phyloP scores from a whole-genome alignment of 2,113 vertebrate genomes.

The Channa maculata region DNA sequence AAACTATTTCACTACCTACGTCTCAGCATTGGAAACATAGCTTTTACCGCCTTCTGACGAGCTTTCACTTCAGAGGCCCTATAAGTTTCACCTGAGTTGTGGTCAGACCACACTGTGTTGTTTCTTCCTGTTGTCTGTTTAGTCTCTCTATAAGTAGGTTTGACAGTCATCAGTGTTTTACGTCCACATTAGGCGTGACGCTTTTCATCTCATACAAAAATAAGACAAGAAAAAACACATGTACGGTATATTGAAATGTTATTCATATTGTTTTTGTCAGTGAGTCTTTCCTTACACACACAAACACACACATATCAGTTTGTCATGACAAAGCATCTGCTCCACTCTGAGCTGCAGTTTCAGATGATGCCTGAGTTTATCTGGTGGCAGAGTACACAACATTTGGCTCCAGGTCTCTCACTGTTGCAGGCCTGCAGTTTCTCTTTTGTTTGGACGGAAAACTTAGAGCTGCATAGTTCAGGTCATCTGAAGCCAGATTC shows the following conservation, averaged over 20 bases:
- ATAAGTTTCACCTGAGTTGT: background rate
- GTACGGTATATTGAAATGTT: too few relatives aligned
- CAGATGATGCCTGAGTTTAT: background rate
- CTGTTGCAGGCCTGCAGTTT: background rate
- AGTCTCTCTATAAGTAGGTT: background rate
- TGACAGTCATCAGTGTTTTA: background rate
- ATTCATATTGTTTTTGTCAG: too few relatives aligned
- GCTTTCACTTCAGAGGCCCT: background rate
- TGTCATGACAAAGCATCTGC: background rate
- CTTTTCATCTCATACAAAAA: too few relatives aligned
- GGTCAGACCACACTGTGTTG: background rate
- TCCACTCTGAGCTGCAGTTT: background rate
- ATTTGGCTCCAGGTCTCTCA: background rate
- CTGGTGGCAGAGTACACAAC: slow-evolving; percentile 24
- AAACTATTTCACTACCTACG: too few relatives aligned
- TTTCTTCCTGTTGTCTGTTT: slow-evolving; percentile 8
- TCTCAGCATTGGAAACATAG: too few relatives aligned
- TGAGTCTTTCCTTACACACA: background rate
- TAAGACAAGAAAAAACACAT: too few relatives aligned
- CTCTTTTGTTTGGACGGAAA: background rate
- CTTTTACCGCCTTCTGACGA: background rate
- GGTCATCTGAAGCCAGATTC: background rate
- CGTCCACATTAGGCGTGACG: too few relatives aligned
- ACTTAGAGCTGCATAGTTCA: slow-evolving; percentile 23
- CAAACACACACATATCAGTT: background rate